Evolutionary conservation across 2,113 vertebrate species (phyloP).

Genomic region (Mesocricetus auratus): DNA sequence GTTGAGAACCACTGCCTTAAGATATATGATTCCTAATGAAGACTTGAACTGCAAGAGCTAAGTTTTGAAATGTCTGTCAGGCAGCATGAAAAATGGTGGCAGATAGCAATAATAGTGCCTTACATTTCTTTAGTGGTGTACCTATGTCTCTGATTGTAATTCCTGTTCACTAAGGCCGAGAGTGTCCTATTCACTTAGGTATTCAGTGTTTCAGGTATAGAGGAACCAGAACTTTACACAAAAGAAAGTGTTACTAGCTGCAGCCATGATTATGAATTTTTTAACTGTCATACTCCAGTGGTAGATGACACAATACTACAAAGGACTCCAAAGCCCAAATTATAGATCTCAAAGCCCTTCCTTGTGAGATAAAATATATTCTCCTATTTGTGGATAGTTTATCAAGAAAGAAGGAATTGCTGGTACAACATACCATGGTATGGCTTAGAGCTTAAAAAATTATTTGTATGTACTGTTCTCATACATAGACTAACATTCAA

Average conservation of each 20-base stretch:
- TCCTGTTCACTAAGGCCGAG: not conserved
- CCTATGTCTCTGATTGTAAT: not conserved
- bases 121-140: not conserved
- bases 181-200: not conserved
- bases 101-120: not conserved
- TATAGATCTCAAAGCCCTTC: not conserved
- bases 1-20: not conserved
- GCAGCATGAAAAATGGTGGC: not conserved
- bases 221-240: not conserved
- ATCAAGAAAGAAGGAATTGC: not conserved
- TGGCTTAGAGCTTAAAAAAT: not conserved
- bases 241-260: not conserved
- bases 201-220: not conserved
- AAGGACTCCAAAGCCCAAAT: not conserved
- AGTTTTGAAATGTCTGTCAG: not conserved
- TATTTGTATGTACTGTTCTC: not conserved
- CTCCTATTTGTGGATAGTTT: not conserved
- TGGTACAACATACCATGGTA: not conserved
- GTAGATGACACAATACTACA: not conserved
- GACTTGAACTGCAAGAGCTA: not conserved
- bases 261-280: not conserved
- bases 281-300: not conserved
- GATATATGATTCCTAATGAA: not conserved
- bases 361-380: not conserved
- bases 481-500: not conserved